Evolutionary conservation across 2,888 invertebrate genomes (phyloP).

Genomic region (Meiosimyza decipiens): DNA sequence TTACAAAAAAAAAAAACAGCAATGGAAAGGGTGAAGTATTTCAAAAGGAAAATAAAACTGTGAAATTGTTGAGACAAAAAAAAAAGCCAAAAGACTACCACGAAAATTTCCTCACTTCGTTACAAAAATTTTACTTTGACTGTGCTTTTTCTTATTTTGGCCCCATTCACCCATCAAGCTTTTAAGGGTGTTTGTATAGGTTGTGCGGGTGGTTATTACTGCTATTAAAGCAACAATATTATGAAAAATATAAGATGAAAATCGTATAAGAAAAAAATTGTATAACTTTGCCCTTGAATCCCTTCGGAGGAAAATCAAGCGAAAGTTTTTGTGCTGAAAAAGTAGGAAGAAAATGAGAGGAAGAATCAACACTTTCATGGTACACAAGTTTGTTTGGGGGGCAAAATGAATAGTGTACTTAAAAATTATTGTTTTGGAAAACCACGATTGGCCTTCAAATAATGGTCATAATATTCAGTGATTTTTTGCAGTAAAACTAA

Average conservation of each 20-base stretch:
- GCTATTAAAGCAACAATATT: neutral
- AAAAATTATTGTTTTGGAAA: too few species aligned
- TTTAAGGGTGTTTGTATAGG: slow-evolving; percentile 4
- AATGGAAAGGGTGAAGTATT: neutral
- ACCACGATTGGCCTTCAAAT: too few species aligned
- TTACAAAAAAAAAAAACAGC: neutral
- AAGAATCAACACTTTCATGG: slow-evolving; percentile 10
- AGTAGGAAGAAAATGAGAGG: neutral
- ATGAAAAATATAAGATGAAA: too few species aligned
- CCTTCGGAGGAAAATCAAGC: slow-evolving; percentile 5
- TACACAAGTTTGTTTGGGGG: neutral
- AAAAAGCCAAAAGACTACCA: too few species aligned
- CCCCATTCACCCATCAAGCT: neutral
- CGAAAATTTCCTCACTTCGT: too few species aligned
- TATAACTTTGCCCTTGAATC: neutral
- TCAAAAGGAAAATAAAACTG: too few species aligned
- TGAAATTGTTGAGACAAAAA: too few species aligned
- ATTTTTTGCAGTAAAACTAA: too few species aligned
- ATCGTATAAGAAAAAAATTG: neutral
- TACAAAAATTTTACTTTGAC: too few species aligned
- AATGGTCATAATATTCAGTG: too few species aligned
- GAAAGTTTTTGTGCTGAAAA: neutral
- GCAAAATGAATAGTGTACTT: neutral
- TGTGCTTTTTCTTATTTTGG: too few species aligned
- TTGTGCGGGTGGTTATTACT: neutral